Evolutionary conservation across 2,113 vertebrate species (phyloP).

Genomic region (Passer domesticus): DNA sequence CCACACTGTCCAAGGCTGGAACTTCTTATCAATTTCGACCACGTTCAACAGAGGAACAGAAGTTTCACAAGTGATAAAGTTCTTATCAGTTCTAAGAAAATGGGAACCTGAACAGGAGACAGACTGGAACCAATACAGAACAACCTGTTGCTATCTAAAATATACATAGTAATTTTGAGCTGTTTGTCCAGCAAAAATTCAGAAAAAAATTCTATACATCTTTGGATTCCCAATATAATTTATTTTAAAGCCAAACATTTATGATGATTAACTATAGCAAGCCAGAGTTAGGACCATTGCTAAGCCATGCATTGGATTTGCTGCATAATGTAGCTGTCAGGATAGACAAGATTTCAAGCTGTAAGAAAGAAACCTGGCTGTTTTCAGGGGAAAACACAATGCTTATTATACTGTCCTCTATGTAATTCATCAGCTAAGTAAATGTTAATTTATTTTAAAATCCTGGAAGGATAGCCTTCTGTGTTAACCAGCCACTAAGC

Average conservation of each 20-base stretch:
- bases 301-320: not conserved
- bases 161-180: not conserved
- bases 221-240: not conserved
- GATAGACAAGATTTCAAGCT: not conserved
- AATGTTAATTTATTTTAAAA: slow-evolving; percentile 17
- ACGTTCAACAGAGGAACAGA: slow-evolving; percentile 7
- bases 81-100: slow-evolving; percentile 27
- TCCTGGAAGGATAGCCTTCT: not conserved
- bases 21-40: slow-evolving; percentile 17
- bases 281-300: not conserved
- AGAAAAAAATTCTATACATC: not conserved
- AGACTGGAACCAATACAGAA: not conserved
- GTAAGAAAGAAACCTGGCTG: not conserved
- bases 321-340: not conserved
- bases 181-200: not conserved
- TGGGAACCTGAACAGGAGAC: not conserved
- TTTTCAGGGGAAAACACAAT: not conserved
- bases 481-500: not conserved
- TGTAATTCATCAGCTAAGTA: not conserved
- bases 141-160: not conserved
- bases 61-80: slow-evolving; percentile 6
- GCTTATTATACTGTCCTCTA: not conserved
- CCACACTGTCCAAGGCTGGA: not conserved
- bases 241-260: slow-evolving; percentile 16
- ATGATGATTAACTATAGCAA: not conserved